A percentile compares a stretch with the other conserved stretches of the same genome.
Evolutionary conservation across 92 coral and sea anemone genomes (phyloP).

Genomic region (Phenganax subtilis): DNA sequence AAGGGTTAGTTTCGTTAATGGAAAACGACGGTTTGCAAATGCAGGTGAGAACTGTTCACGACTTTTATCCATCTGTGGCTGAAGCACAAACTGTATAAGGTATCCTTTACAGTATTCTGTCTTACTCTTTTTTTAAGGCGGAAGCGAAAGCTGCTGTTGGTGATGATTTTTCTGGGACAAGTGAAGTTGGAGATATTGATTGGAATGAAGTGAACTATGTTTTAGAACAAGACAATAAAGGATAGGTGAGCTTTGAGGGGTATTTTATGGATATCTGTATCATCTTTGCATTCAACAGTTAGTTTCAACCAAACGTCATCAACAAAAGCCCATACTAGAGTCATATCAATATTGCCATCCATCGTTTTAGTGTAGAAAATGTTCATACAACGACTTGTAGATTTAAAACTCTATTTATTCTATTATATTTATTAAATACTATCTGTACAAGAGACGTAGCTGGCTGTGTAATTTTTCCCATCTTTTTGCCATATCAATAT

Average conservation of each 20-base stretch:
- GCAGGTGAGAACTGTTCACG: too few species aligned
- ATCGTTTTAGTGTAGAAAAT: neutral
- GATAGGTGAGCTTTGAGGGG: neutral
- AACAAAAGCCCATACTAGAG: too few species aligned
- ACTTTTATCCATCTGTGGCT: too few species aligned
- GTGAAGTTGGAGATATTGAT: slow-evolving; percentile 48
- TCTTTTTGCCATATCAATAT: too few species aligned
- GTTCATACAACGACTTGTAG: neutral
- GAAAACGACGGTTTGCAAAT: too few species aligned
- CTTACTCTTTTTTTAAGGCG: slow-evolving; percentile 55
- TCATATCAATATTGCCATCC: neutral
- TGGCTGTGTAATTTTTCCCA: too few species aligned
- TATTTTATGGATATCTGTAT: too few species aligned
- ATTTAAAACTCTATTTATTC: neutral
- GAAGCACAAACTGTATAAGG: too few species aligned
- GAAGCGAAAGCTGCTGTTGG: slow-evolving; percentile 96
- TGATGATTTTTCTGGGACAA: slow-evolving; percentile 85
- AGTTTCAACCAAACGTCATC: too few species aligned
- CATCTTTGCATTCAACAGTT: too few species aligned
- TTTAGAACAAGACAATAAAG: slow-evolving; percentile 9
- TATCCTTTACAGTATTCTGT: neutral
- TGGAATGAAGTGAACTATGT: slow-evolving; percentile 35
- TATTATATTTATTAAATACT: neutral
- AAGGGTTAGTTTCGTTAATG: too few species aligned
- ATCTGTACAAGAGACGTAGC: neutral